These are phyloP conservation scores for Ifrita kowaldi DNA, from an alignment of 2,113 vertebrate species.

Conservation along the genomic window DNA sequence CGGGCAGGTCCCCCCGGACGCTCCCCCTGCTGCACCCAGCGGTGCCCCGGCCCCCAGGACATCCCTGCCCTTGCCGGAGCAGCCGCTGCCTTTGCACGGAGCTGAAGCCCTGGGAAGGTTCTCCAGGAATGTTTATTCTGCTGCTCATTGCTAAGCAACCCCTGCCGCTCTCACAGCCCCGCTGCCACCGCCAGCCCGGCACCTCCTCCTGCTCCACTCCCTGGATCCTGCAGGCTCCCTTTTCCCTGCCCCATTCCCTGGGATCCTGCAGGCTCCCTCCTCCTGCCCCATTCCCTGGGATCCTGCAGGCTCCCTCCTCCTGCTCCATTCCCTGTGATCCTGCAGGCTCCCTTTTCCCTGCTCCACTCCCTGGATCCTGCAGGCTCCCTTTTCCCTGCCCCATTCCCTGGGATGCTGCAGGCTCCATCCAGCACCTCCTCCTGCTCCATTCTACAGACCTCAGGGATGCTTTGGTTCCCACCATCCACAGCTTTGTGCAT, in stretches of 20 bases:
- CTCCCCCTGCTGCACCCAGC: background rate
- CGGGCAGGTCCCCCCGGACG: background rate
- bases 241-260: no score
- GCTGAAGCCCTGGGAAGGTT: background rate
- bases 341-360: background rate
- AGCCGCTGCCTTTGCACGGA: background rate
- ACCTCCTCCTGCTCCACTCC: background rate
- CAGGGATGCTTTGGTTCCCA: background rate
- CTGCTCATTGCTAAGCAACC: constrained; percentile 43
- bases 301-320: background rate
- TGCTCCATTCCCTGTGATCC: no score
- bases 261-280: background rate
- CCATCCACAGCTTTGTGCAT: rapidly evolving
- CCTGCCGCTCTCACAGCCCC: background rate
- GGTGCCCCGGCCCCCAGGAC: background rate
- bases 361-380: background rate
- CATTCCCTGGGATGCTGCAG: background rate
- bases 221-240: background rate
- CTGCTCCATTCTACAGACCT: no score
- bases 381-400: background rate
- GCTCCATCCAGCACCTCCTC: background rate
- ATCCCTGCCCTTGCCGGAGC: background rate
- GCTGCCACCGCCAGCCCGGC: background rate
- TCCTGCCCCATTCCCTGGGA: background rate
- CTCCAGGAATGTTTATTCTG: background rate